Percentiles rank a stretch among this genome's conserved stretches.
phyloP scores from a whole-genome alignment of 2,113 vertebrate genomes.

The Cyphomyrus discorhynchus region DNA sequence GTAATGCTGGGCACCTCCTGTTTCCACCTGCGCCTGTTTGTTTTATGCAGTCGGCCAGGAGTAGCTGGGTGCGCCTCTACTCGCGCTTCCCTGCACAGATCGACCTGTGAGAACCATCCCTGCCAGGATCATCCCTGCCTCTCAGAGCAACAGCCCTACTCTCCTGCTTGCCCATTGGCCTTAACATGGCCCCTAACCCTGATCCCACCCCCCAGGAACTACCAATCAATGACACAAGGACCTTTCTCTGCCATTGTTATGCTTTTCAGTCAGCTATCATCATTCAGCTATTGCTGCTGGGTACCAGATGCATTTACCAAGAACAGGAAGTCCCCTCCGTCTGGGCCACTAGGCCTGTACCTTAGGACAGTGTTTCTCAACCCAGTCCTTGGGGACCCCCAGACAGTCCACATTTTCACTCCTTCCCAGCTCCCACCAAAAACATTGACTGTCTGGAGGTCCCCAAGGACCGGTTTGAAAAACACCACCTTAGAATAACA shows the following conservation, averaged over 20 bases:
- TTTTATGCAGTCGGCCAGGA: background rate
- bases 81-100: background rate
- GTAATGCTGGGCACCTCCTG: background rate
- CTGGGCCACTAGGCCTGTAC: background rate
- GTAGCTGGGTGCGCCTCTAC: background rate
- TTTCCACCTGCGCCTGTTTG: background rate
- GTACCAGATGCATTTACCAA: background rate
- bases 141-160: background rate
- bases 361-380: background rate
- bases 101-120: background rate
- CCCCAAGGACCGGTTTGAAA: background rate
- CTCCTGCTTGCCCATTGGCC: background rate
- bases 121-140: background rate
- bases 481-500: background rate
- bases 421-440: background rate
- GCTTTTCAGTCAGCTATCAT: background rate
- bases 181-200: background rate
- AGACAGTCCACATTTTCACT: background rate
- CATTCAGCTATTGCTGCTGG: background rate
- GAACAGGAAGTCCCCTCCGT: background rate
- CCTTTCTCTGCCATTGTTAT: background rate
- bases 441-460: background rate
- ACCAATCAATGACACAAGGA: background rate
- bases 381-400: background rate
- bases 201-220: background rate